These are phyloP conservation scores for Cydia splendana DNA, from an alignment of 1,140 invertebrate genomes.

Conservation along the genomic window DNA sequence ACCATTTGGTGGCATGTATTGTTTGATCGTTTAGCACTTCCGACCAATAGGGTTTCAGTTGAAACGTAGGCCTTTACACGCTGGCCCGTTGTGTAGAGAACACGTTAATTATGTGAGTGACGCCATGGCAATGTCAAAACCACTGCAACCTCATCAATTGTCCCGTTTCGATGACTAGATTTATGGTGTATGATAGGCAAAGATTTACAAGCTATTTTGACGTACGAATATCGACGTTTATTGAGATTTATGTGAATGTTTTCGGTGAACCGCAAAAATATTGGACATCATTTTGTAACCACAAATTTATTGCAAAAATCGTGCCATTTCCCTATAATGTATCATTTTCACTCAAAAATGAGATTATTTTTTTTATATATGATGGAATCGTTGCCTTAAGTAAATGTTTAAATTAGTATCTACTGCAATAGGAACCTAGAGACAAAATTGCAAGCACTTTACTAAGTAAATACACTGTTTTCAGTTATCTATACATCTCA, in stretches of 20 bases:
- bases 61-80: conserved; percentile 4
- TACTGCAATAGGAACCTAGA: no score
- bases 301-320: not conserved
- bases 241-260: conserved; percentile 11
- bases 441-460: no score
- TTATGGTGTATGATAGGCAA: conserved; percentile 10
- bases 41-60: not conserved
- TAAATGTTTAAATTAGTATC: no score
- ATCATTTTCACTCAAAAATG: not conserved
- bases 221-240: conserved; percentile 1
- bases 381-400: no score
- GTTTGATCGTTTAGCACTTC: conserved; percentile 13
- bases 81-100: conserved; percentile 19
- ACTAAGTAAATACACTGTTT: no score
- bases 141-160: conserved; percentile 31
- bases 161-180: conserved; percentile 7
- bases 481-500: no score
- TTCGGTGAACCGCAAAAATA: not conserved
- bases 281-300: conserved; percentile 4
- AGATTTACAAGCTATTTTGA: conserved; percentile 14
- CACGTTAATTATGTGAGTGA: conserved; percentile 30
- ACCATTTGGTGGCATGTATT: conserved; percentile 4
- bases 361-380: not conserved
- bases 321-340: not conserved
- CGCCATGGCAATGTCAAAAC: conserved; percentile 28